These are phyloP conservation scores for Meandrusa payeni DNA, from an alignment of 2,888 invertebrate genomes.

Conservation along the genomic window DNA sequence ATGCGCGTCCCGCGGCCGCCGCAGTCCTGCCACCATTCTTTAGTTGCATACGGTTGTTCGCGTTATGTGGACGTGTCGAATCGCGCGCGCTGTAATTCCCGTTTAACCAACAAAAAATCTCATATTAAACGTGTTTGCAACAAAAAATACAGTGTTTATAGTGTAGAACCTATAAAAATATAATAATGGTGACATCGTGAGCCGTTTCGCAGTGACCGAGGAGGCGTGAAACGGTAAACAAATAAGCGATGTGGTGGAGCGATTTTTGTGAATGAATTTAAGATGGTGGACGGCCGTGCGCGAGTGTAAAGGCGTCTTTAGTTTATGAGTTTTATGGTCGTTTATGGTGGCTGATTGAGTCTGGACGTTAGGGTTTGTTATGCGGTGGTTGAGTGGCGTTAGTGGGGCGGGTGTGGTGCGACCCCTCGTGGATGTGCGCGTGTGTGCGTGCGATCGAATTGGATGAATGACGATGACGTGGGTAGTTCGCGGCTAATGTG, in stretches of 20 bases:
- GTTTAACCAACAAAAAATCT: conserved; percentile 60
- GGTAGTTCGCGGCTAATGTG: conserved; percentile 57
- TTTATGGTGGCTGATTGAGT: conserved; percentile 33
- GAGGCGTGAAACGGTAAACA: conserved; percentile 70
- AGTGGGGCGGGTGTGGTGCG: conserved; percentile 29
- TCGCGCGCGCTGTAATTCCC: conserved; percentile 42
- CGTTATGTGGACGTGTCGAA: conserved; percentile 40
- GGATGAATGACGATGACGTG: conserved; percentile 76
- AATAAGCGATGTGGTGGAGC: conserved; percentile 61
- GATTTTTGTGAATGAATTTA: conserved; percentile 80
- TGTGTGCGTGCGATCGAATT: conserved; percentile 72
- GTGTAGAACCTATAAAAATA: conserved; percentile 20
- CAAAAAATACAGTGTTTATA: conserved; percentile 43
- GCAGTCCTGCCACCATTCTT: conserved; percentile 79
- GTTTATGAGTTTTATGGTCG: conserved; percentile 45
- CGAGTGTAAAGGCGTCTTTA: conserved; percentile 50
- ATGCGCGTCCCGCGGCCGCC: conserved; percentile 63
- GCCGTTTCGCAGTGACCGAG: conserved; percentile 39
- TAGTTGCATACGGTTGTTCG: conserved; percentile 64
- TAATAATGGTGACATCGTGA: conserved; percentile 32
- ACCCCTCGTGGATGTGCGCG: conserved; percentile 31
- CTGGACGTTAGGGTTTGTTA: conserved; percentile 29
- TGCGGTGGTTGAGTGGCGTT: conserved; percentile 32
- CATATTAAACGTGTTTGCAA: conserved; percentile 36
- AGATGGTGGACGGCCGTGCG: conserved; percentile 71